Evolutionary conservation across 2,113 vertebrate genomes (phyloP), one percentile per base, ranked within the genome.

Genomic region (Lynx canadensis): DNA sequence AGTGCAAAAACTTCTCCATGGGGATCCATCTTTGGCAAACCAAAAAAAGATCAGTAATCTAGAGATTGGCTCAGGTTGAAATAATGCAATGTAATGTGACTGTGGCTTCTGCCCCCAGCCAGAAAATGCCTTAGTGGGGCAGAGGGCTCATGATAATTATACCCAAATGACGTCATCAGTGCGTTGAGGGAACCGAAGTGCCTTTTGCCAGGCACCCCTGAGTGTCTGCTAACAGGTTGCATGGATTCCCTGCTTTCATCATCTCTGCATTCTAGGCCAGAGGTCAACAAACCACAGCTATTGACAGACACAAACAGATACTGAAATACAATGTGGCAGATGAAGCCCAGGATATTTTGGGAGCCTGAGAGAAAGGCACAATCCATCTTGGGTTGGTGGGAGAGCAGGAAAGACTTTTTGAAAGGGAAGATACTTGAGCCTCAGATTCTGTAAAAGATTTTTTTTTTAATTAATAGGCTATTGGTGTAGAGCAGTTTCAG

Each of bases 111-210:
- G 69, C 63, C 80, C 73, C n/a, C 74, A 94, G 92, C 87, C 76
- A 92, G 74, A 96, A 90, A 96, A 94, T 33, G 82, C 63, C 85
- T 92, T 41, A 80, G 76, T 96, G 65, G 55, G 94, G 81, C 82
- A 74, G 83, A 97, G 86, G 84, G 57, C 69, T 94, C 12, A 10
- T 66, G 68, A 18, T 82, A 92, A 91, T 97, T 96, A 89, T 57
- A 50, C 60, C 60, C 83, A 95, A 63, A 41, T 84, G 74, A 93
- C 69, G 89, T 95, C 84, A 92, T 45, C 29, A 21, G 45, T 81
- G 14, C 65, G 3, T 4, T 27, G 73, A 96, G 27, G 36, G 55
- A 92, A 76, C 21, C 88, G 38, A 95, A 79, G 36, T 86, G 63
- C 48, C 83, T 87, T 97, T 95, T 97, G 36, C 82, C 83, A 80